Evolutionary conservation across 2,888 invertebrate genomes (phyloP), one percentile per base, ranked within the genome.

Genomic region (Arctia plantaginis): DNA sequence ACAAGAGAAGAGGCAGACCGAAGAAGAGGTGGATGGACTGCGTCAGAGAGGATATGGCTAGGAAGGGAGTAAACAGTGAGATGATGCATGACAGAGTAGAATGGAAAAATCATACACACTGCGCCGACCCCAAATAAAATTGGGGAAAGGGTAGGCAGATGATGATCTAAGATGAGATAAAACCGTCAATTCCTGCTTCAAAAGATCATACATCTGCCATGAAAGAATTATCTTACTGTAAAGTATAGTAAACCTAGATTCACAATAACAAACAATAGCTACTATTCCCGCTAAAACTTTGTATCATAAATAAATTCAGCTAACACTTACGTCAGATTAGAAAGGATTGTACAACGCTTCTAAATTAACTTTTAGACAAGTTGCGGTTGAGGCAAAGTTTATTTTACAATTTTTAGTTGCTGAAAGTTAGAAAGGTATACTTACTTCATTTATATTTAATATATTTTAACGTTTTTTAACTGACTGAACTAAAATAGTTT

Each of bases 241-340:
- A 66, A 35, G 39, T 23, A 4, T 66, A 23, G 8, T 66, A 35
- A 66, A 73, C 41, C 67, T 67, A 70, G 20, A 72, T 39, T 39
- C 65, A 75, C 72, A 75, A 39, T 55, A 72, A 69, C 39, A 71
- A 55, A 47, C 71, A 30, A 66, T 12, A 30, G 68, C 66, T 72
- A 75, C 69, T 75, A 72, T 72, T 72, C 55, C 65, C 33, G 55
- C n/a, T 20, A 62, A 20, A 67, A 74, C 74, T 74, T 74, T n/a
- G 70, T 41, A 44, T 55, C 66, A 59, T 66, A 67, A 74, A 74
- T 71, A 71, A 74, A 74, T 67, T 71, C 35, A 47, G 35, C 67
- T 67, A 41, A 69, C 70, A 70, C 27, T 33, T 41, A 47, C 41
- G 33, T 74, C 30, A 74, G 70, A 74, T 74, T 67, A 66, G 35